Evolutionary conservation across 2,888 invertebrate species (phyloP).

Genomic region (Lasiommata megera): DNA sequence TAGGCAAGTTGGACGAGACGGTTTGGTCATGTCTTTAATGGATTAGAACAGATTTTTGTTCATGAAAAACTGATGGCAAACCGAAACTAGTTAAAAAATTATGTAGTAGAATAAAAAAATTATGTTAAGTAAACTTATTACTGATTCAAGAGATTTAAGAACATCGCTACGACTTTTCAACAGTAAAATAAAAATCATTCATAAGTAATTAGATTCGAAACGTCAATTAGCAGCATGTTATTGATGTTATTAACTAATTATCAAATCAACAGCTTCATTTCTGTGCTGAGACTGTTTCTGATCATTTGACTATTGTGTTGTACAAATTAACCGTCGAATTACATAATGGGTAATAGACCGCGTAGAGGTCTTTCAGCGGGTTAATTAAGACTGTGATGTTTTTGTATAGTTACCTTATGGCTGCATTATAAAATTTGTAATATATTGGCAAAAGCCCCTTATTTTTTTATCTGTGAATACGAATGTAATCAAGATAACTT

Average conservation of each 20-base stretch:
- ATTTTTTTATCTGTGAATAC: too few species aligned
- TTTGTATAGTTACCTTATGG: slow-evolving; percentile 6
- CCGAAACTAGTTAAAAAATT: too few species aligned
- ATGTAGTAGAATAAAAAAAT: too few species aligned
- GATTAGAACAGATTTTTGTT: too few species aligned
- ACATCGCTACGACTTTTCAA: background rate
- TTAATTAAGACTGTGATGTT: slow-evolving; percentile 16
- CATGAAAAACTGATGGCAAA: too few species aligned
- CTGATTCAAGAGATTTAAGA: too few species aligned
- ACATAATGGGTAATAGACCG: slow-evolving; percentile 7
- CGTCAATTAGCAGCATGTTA: slow-evolving; percentile 20
- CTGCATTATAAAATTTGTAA: too few species aligned
- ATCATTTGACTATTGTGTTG: slow-evolving; percentile 20
- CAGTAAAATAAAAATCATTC: slow-evolving; percentile 9
- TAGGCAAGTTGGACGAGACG: too few species aligned
- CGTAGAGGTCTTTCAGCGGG: slow-evolving; percentile 4
- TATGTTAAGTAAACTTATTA: too few species aligned
- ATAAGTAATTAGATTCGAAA: slow-evolving; percentile 14
- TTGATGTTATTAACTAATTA: slow-evolving; percentile 44
- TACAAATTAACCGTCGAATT: slow-evolving; percentile 25
- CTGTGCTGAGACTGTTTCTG: slow-evolving; percentile 15
- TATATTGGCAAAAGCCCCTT: too few species aligned
- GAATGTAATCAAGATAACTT: too few species aligned
- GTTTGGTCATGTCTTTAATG: too few species aligned
- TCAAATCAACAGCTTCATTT: slow-evolving; percentile 16